phyloP scores from a whole-genome alignment of 2,113 vertebrate species.

The Noturus placidus region DNA sequence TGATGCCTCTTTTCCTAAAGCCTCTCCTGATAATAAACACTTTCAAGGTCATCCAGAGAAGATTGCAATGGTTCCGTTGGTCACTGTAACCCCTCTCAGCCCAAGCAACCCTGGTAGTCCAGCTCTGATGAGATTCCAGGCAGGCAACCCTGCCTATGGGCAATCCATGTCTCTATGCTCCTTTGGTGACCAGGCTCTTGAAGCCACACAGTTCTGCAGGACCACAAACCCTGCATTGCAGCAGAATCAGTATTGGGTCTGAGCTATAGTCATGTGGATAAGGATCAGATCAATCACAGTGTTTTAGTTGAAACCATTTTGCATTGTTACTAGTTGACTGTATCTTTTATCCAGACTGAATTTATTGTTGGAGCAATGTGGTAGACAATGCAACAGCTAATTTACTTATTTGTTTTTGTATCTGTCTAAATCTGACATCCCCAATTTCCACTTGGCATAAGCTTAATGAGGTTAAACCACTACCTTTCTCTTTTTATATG shows the following conservation, averaged over 20 bases:
- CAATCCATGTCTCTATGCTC: slow-evolving; percentile 66
- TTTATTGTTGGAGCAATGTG: not conserved
- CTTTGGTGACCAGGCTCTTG: slow-evolving; percentile 73
- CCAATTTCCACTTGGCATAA: not conserved
- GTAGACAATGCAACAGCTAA: not conserved
- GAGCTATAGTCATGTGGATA: slow-evolving; percentile 47
- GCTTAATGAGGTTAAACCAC: not conserved
- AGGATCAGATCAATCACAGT: not conserved
- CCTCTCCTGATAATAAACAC: slow-evolving; percentile 45
- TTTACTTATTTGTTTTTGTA: not conserved
- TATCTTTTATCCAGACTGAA: not conserved
- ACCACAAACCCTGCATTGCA: slow-evolving; percentile 79
- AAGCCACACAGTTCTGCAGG: slow-evolving; percentile 74
- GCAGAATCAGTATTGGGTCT: slow-evolving; percentile 89
- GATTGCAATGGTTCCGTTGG: slow-evolving; percentile 72
- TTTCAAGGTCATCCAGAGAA: slow-evolving; percentile 64
- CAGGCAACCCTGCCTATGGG: slow-evolving; percentile 46
- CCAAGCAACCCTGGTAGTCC: slow-evolving; percentile 62
- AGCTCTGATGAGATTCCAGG: slow-evolving; percentile 45
- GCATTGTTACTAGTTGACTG: not conserved
- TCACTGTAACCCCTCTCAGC: slow-evolving; percentile 81
- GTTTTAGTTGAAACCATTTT: not conserved
- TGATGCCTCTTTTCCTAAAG: slow-evolving; percentile 46
- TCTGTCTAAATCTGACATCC: no score
- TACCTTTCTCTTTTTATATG: not conserved